Evolutionary conservation across 2,797 vertebrate genomes (phyloP).

Genomic region (Potorous gilbertii): DNA sequence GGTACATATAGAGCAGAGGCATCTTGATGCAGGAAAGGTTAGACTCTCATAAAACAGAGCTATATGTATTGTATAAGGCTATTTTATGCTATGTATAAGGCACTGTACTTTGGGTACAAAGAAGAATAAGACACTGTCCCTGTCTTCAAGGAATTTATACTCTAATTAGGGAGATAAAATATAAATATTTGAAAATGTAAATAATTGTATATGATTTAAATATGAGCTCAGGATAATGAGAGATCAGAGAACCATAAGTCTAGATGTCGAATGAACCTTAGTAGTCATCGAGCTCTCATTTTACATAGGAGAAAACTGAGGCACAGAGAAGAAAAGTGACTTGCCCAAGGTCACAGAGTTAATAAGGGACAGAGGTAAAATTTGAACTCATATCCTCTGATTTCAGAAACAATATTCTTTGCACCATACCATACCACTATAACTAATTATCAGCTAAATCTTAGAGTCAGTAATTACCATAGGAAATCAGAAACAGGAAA

Average conservation of each 20-base stretch:
- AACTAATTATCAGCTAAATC: constrained; percentile 46
- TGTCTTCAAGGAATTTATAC: background rate
- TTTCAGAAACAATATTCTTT: background rate
- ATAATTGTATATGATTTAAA: background rate
- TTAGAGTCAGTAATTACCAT: constrained; percentile 23
- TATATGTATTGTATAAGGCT: no score
- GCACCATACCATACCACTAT: background rate
- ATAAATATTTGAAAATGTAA: background rate
- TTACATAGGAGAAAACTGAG: background rate
- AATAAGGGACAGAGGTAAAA: background rate
- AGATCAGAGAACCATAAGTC: background rate
- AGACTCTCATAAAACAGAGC: background rate
- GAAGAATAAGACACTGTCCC: background rate
- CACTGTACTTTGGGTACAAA: background rate
- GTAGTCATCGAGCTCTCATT: background rate
- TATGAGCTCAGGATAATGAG: background rate
- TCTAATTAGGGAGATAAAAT: background rate
- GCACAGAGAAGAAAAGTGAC: background rate
- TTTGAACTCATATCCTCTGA: background rate
- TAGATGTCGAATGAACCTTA: background rate
- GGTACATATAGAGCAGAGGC: background rate
- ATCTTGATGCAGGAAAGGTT: background rate
- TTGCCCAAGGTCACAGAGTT: background rate
- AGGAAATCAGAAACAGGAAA: background rate
- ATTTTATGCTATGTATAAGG: background rate